A percentile compares a stretch with the other conserved stretches of the same genome.
Evolutionary conservation across 2,113 vertebrate genomes (phyloP).

Genomic region (Aleadryas rufinucha): DNA sequence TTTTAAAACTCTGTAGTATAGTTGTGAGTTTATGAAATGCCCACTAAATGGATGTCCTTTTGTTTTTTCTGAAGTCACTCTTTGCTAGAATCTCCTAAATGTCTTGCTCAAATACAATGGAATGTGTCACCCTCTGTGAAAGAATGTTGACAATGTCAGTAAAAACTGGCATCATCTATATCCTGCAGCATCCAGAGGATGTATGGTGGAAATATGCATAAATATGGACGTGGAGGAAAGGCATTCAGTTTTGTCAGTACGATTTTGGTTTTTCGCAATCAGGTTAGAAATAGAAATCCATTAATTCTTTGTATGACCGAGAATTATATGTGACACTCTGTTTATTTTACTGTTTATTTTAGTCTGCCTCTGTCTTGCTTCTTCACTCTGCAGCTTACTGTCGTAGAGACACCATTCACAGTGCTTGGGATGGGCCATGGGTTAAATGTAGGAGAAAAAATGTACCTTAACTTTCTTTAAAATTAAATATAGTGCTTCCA

Average conservation of each 20-base stretch:
- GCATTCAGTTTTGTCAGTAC: neutral
- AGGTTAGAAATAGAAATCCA: neutral
- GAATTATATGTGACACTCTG: neutral
- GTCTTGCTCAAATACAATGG: neutral
- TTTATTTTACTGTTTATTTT: neutral
- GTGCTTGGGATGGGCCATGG: neutral
- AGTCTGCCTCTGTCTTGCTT: neutral
- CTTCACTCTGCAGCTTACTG: neutral
- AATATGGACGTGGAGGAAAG: neutral
- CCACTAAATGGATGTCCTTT: neutral
- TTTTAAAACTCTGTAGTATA: neutral
- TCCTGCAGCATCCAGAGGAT: neutral
- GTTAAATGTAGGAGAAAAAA: neutral
- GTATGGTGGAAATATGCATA: accelerated
- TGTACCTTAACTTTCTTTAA: neutral
- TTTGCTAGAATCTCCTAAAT: neutral
- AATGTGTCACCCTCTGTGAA: neutral
- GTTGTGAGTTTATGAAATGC: neutral
- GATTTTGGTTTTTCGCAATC: neutral
- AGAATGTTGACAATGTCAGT: neutral
- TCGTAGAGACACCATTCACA: neutral
- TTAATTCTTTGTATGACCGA: neutral
- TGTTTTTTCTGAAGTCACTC: neutral
- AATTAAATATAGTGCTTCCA: neutral
- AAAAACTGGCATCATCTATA: neutral